A percentile compares a stretch with the other conserved stretches of the same genome.
These are phyloP conservation scores for Syngnathus rostellatus DNA, from an alignment of 2,797 vertebrate species.

Conservation along the genomic window DNA sequence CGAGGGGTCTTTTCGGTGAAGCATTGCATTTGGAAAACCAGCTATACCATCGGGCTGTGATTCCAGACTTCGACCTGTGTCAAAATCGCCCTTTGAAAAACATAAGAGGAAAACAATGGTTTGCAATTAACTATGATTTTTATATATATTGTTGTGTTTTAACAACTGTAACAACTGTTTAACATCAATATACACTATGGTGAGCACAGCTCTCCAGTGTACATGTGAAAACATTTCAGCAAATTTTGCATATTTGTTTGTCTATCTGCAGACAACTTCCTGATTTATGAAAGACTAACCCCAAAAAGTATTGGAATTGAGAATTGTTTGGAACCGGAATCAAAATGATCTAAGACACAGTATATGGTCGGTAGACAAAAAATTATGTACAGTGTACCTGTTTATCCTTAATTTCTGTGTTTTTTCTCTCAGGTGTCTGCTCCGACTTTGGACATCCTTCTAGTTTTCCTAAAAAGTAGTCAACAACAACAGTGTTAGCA, in stretches of 20 bases:
- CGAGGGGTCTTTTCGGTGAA: slow-evolving; percentile 87
- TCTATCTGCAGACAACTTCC: too few species aligned
- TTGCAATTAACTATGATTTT: neutral
- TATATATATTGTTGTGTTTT: too few species aligned
- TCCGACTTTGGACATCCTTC: slow-evolving; percentile 82
- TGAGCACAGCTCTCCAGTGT: too few species aligned
- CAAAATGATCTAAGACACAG: too few species aligned
- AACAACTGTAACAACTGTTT: too few species aligned
- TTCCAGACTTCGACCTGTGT: slow-evolving; percentile 82
- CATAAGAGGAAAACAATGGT: neutral
- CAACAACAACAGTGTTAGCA: slow-evolving; percentile 12
- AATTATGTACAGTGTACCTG: slow-evolving; percentile 66
- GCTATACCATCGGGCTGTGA: slow-evolving; percentile 69
- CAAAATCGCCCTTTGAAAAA: slow-evolving; percentile 75
- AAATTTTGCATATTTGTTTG: too few species aligned
- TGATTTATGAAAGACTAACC: too few species aligned
- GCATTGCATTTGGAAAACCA: slow-evolving; percentile 77
- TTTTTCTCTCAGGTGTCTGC: slow-evolving; percentile 90
- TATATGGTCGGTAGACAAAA: too few species aligned
- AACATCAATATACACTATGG: too few species aligned
- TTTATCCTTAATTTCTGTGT: slow-evolving; percentile 78
- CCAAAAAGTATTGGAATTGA: too few species aligned
- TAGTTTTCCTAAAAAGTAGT: slow-evolving; percentile 75
- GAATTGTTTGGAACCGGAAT: too few species aligned
- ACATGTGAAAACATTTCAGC: too few species aligned